These are phyloP conservation scores for Poecilia gillii DNA, from an alignment of 2,797 vertebrate genomes.

Conservation along the genomic window DNA sequence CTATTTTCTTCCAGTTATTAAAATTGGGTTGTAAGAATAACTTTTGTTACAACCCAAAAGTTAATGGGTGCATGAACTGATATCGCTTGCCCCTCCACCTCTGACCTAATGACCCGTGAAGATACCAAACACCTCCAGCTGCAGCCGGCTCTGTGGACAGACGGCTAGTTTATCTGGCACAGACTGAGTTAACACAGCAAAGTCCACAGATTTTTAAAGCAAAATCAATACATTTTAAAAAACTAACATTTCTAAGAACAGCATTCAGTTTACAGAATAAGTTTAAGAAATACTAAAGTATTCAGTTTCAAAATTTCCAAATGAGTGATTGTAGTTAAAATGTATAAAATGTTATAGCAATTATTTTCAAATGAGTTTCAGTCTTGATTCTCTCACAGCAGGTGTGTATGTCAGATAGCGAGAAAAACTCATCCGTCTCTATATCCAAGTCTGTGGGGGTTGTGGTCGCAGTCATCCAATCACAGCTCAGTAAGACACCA, in stretches of 20 bases:
- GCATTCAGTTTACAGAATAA: neutral
- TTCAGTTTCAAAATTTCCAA: neutral
- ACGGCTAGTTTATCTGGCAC: neutral
- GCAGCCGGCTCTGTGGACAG: neutral
- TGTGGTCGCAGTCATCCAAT: constrained; percentile 59
- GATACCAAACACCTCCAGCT: neutral
- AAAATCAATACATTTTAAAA: constrained; percentile 1
- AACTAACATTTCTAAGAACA: neutral
- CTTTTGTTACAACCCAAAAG: neutral
- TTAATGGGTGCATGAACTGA: neutral
- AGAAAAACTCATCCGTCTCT: neutral
- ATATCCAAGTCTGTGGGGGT: constrained; percentile 21
- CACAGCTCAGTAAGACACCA: constrained; percentile 23
- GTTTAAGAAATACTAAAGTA: neutral
- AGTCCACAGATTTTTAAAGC: neutral
- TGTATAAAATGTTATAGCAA: neutral
- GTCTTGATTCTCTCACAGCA: neutral
- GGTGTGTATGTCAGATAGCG: no score
- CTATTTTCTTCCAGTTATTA: neutral
- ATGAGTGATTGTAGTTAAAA: neutral
- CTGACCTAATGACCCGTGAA: neutral
- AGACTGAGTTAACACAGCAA: neutral
- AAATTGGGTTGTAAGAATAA: neutral
- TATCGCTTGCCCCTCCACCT: neutral
- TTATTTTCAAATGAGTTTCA: neutral